phyloP scores from a whole-genome alignment of 1,140 invertebrate genomes.

The Telenomus remus region DNA sequence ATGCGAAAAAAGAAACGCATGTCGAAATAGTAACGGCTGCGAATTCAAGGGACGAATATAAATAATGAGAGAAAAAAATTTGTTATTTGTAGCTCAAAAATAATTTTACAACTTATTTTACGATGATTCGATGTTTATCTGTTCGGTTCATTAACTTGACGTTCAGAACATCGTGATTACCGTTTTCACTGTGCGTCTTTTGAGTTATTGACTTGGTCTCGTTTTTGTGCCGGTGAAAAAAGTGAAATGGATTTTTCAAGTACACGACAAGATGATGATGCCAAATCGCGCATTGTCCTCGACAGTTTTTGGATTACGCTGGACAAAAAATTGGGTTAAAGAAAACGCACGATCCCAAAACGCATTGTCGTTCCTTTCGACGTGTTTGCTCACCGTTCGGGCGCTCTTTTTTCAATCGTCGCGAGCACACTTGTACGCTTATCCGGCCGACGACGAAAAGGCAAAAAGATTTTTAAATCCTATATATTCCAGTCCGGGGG shows the following conservation, averaged over 20 bases:
- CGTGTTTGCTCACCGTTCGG: constrained; percentile 41
- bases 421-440: constrained; percentile 44
- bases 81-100: too few species aligned
- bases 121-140: constrained; percentile 18
- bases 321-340: constrained; percentile 52
- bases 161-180: constrained; percentile 35
- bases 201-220: constrained; percentile 21
- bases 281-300: constrained; percentile 30
- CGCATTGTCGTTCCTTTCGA: constrained; percentile 46
- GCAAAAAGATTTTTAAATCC: constrained; percentile 50
- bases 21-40: not conserved
- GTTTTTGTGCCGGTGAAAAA: constrained; percentile 2
- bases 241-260: constrained; percentile 34
- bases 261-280: constrained; percentile 43
- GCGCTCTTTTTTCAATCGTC: constrained; percentile 32
- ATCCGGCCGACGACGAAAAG: constrained; percentile 48
- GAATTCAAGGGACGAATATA: not conserved
- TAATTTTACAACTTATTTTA: too few species aligned
- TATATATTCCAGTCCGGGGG: constrained; percentile 3
- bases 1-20: not conserved
- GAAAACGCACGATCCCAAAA: constrained; percentile 53
- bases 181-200: constrained; percentile 15
- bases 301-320: constrained; percentile 51
- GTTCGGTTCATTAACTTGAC: constrained; percentile 7
- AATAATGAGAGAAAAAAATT: too few species aligned